Percentiles rank a stretch among this genome's conserved stretches.
Conservation (phyloP, 1,140 invertebrate genomes). For the Drosophila arawakana region DNA sequence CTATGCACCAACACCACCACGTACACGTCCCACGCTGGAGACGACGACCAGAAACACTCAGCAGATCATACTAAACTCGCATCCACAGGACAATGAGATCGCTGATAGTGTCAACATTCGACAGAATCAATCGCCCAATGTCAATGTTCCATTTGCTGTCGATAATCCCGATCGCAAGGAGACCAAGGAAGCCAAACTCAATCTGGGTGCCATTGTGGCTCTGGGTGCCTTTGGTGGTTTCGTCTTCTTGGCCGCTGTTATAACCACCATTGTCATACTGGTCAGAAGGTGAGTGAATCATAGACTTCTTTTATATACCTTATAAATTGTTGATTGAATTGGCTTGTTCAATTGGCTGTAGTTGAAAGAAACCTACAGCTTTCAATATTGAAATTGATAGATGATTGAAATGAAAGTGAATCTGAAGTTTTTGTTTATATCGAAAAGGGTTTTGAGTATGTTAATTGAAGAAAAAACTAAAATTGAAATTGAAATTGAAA, state of each 20-base stretch:
- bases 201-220: constrained; percentile 94
- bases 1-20: constrained; percentile 53
- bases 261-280: constrained; percentile 94
- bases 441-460: not conserved
- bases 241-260: constrained; percentile 94
- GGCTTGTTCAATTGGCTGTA: not conserved
- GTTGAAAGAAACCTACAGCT: not conserved
- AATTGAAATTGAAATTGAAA: constrained; percentile 1
- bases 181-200: constrained; percentile 90
- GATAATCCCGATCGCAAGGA: constrained; percentile 88
- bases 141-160: constrained; percentile 88
- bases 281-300: constrained; percentile 91
- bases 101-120: constrained; percentile 85
- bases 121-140: constrained; percentile 86
- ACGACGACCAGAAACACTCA: constrained; percentile 79
- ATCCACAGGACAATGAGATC: constrained; percentile 87
- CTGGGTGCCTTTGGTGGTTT: constrained; percentile 95
- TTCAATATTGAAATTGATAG: not conserved
- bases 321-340: not conserved
- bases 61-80: constrained; percentile 87
- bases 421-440: not conserved
- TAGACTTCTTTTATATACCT: not conserved
- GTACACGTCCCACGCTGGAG: constrained; percentile 58
- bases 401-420: not conserved
- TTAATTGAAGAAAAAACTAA: not conserved